Evolutionary conservation across 2,888 invertebrate genomes (phyloP), one percentile per base, ranked within the genome.

Genomic region (Caenorhabditis sulstoni): DNA sequence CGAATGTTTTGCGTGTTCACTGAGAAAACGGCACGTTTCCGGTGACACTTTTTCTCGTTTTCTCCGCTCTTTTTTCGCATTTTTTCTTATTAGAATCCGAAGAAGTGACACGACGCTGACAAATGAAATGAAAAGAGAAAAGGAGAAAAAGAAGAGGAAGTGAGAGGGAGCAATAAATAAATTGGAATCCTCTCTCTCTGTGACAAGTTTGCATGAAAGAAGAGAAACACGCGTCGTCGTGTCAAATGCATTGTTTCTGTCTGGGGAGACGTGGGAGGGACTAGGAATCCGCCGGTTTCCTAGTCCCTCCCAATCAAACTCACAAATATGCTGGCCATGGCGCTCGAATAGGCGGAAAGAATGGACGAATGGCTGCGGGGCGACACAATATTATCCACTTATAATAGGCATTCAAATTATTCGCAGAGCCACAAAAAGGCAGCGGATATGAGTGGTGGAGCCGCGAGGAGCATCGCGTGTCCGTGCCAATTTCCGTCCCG

Each of bases 361-460:
- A 2, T 3, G 29, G 29, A 7, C 29, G 39, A 52, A 50, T 8
- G 20, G 16, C 14, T 23, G 52, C 3, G 41, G 16, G 7, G 49
- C 3, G 4, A 11, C 37, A 49, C 55, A 57, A 73, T 73, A 64
- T 73, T 64, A 73, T 73, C 73, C 73, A 73, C 73, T 73, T 62
- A 64, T 73, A 73, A 71, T 71, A 64, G 71, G 47, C 71, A 64
- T 64, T 73, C 64, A 64, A 73, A 73, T 73, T 73, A 57, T 64
- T 73, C 62, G 3, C 29, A 5, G 3, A 5, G 3, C 29, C 35
- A 53, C 37, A 14, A 61, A 47, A 70, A 44, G 29, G 37, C 49
- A 50, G 37, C 57, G 45, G 29, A 29, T 52, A 59, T 59, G 14
- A 41, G 41, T 16, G 49, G 20, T 35, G 18, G 41, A 41, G 57